Evolutionary conservation across 2,113 vertebrate species (phyloP).

Genomic region (Megaleporinus macrocephalus): DNA sequence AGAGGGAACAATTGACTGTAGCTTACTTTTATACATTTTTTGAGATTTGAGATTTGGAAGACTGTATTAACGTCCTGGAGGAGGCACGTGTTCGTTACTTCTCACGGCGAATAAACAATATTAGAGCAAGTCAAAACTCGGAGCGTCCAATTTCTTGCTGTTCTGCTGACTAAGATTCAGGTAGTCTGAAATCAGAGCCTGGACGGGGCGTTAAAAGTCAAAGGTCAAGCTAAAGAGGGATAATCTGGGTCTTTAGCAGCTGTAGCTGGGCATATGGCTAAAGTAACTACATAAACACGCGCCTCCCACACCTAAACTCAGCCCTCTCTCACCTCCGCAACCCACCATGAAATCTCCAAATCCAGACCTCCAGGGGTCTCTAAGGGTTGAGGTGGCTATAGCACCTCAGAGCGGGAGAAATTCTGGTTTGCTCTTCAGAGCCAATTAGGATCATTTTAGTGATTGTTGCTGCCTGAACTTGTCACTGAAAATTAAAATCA

Average conservation of each 20-base stretch:
- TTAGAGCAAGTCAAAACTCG: neutral
- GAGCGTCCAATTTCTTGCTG: neutral
- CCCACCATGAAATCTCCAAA: conserved; percentile 69
- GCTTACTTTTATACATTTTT: too few species aligned
- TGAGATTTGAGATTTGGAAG: too few species aligned
- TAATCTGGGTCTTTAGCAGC: conserved; percentile 53
- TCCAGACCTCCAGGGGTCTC: neutral
- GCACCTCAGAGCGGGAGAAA: too few species aligned
- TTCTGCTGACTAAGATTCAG: neutral
- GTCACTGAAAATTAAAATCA: too few species aligned
- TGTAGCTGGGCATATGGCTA: conserved; percentile 49
- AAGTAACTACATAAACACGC: conserved; percentile 71
- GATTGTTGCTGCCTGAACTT: too few species aligned
- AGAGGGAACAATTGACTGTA: too few species aligned
- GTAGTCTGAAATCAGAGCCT: conserved; percentile 56
- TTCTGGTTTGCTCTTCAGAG: too few species aligned
- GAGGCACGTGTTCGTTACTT: neutral
- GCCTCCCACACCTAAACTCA: conserved; percentile 64
- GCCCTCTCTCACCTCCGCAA: conserved; percentile 55
- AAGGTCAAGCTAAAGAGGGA: conserved; percentile 53
- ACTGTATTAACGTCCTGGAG: too few species aligned
- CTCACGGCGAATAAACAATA: neutral
- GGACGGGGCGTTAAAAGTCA: conserved; percentile 43
- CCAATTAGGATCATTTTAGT: too few species aligned
- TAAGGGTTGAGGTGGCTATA: neutral